Base-by-base conservation (phyloP, 2,113 vertebrate genomes). In the Lophura nycthemera region DNA sequence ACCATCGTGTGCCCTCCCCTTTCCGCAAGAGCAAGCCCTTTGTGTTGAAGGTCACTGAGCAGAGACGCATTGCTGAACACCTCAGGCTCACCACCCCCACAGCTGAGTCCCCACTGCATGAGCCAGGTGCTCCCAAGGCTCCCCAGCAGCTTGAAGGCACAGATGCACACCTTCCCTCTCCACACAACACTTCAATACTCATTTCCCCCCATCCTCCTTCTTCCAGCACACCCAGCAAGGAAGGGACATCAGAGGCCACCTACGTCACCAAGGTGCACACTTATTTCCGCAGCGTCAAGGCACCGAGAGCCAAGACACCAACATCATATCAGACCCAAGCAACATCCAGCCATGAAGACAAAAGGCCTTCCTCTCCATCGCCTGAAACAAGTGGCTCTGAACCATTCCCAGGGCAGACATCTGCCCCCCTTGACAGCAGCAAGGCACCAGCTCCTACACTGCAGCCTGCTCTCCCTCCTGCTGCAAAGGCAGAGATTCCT, bases 1-100 rank as follows among this genome's bases (percentile, higher is more conserved):
- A 97, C 14, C 95, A 97, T 27, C 98, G 98, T 0, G 83, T 97
- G 36, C 40, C 75, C 3, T 97, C 98, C 17, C 98, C 98, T 3
- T 97, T 97, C 84, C 97, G 97, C 7, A 96, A 73, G 66, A 86
- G 96, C 71, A 96, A 85, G 59, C 92, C 97, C 0, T 97, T 98
- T 63, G 52, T 98, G 0, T 95, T 97, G 83, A 96, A 96, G 74
- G 96, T 97, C 15, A 77, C 90, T 0, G 95, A 96, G 91, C 93
- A 78, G 57, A 63, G 95, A 36, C 92, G 96, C 67, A 95, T 97
- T 5, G 95, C 92, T 0, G 93, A 98, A 2, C 97, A 97, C 2
- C 96, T 97, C 73, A 65, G 13, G 34, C 71, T 95, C 65, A 84
- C 92, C 0, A 67, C 66, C 19, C 88, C 95, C 34, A 27, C 92